Evolutionary conservation across 2,113 vertebrate species (phyloP), one percentile per base, ranked within the genome.

Genomic region (Aptenodytes patagonicus): DNA sequence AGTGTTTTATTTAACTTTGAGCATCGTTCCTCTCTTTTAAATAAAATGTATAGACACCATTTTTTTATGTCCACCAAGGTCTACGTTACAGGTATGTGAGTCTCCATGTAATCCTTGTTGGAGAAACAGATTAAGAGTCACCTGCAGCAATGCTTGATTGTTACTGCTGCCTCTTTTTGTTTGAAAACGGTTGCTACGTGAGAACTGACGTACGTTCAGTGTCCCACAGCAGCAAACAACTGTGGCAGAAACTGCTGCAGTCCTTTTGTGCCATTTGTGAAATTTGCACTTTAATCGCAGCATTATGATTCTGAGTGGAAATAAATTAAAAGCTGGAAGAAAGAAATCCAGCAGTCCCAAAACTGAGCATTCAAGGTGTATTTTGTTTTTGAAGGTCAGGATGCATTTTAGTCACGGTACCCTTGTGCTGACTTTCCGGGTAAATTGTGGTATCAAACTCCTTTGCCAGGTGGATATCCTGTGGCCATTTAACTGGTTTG

Each of bases 361-460:
- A 93, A 58, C 1, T 46, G 18, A 66, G 25, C 55, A 11, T 90
- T 80, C 34, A 60, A 75, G 40, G 42, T 25, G 12, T 34, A 20
- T 80, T 81, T 79, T 70, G 42, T 7, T 91, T 93, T 76, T 94
- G 65, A 87, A 96, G 94, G 72, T 83, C 57, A 88, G 29, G 89
- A 69, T 13, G 10, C 13, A 7, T 66, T 94, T 93, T 64, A 84
- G 60, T 85, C 7, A 1, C 7, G 3, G 20, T 72, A 76, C 46
- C 62, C 62, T 90, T 94, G 49, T 54, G 72, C 73, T 89, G 87
- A 85, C 87, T 95, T 95, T 94, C 83, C 8, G 8, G 24, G 40
- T 78, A 69, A 94, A 93, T 60, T 91, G 61, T 87, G 71, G 22
- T 83, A 46, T 69, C 61, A 34, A 11, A 47, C 66, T 84, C 57